Evolutionary conservation across 2,113 vertebrate species (phyloP), one percentile per base, ranked within the genome.

Genomic region (Morone saxatilis): DNA sequence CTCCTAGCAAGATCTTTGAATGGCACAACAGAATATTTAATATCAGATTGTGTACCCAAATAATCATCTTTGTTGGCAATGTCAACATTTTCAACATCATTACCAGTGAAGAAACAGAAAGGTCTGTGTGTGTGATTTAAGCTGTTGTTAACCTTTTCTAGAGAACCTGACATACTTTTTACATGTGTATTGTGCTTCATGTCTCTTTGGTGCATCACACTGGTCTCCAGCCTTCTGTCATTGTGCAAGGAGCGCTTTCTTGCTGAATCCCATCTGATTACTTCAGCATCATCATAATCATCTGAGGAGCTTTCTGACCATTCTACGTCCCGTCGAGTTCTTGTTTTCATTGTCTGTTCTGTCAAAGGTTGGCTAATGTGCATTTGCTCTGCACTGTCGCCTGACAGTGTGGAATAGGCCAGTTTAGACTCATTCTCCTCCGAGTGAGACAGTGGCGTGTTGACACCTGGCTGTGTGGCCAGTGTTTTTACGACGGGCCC

Each of bases 401-500:
- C 95, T 90, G 93, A 95, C 91, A 92, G 95, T 81, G 95, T 91
- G 91, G 96, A 95, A 92, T 91, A 93, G 80, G 95, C 96, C 92
- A 93, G 95, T 89, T 97, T 96, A 93, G 94, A 95, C 94, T 96
- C 95, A 93, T 91, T 91, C 85, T 94, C 8, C 91, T 95, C 95
- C 91, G 94, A 94, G 95, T 96, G 96, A 95, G 97, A 96, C 94
- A 95, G 94, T 93, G 96, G 96, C 94, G 94, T 94, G 95, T 96
- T 96, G 96, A 97, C 97, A 96, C 97, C 95, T 93, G 95, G 92
- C 94, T 96, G 96, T 94, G 95, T 90, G 96, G 96, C 95, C 95
- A 94, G 95, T 96, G 96, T 96, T 96, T 98, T 96, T 90, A 96
- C 94, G 95, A 96, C 92, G 89, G 96, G 95, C 94, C 97, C 97